Conservation (phyloP, 2,113 vertebrate genomes). For the Callorhinus ursinus region DNA sequence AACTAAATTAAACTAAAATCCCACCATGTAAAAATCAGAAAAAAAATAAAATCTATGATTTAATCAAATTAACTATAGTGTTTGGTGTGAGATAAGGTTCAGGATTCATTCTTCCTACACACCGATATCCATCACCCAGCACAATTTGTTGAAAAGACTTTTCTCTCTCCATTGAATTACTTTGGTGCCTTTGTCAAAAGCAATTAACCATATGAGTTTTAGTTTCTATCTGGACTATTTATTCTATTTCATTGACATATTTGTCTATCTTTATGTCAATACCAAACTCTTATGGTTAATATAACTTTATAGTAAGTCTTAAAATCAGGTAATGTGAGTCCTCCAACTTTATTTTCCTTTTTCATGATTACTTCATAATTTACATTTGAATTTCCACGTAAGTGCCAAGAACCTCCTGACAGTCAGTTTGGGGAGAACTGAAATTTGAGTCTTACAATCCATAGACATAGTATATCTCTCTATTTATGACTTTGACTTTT, state of each 20-base stretch:
- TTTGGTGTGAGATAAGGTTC: neutral
- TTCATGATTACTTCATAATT: neutral
- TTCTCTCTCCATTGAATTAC: neutral
- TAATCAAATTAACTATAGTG: neutral
- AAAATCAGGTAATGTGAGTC: neutral
- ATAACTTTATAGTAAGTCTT: neutral
- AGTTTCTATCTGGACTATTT: neutral
- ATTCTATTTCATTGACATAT: neutral
- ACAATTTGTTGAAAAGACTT: neutral
- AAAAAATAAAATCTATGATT: neutral
- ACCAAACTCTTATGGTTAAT: neutral
- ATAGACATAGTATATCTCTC: neutral
- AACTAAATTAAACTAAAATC: neutral
- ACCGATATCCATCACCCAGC: neutral
- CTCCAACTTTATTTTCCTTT: conserved; percentile 24
- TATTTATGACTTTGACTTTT: neutral
- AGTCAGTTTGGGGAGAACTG: neutral
- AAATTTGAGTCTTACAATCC: neutral
- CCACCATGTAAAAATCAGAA: neutral
- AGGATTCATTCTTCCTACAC: neutral
- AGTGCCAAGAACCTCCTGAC: neutral
- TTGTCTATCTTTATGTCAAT: neutral
- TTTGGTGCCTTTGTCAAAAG: neutral
- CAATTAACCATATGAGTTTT: neutral
- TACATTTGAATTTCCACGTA: conserved; percentile 7